Conservation (phyloP, 2,888 invertebrate species). For the Athalia cordata region DNA sequence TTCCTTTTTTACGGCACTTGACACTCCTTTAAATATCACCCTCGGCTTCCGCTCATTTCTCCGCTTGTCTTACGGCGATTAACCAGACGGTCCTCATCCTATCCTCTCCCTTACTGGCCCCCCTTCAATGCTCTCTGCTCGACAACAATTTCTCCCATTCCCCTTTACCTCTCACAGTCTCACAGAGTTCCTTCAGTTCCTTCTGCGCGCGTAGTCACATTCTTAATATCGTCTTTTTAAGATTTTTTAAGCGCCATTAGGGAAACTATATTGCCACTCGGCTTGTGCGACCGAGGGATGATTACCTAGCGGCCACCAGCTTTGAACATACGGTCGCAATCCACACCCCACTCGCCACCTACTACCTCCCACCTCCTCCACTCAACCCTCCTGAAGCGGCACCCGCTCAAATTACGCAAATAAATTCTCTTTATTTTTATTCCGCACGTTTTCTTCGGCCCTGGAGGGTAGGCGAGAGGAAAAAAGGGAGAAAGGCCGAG, state of each 20-base stretch:
- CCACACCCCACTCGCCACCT: conserved; percentile 49
- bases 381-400: conserved; percentile 32
- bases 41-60: conserved; percentile 70
- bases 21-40: conserved; percentile 45
- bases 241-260: conserved; percentile 73
- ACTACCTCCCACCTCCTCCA: too few species aligned
- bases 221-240: conserved; percentile 73
- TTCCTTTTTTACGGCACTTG: conserved; percentile 59
- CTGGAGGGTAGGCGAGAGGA: conserved; percentile 47
- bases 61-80: conserved; percentile 74
- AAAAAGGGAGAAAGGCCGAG: conserved; percentile 21
- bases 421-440: conserved; percentile 72
- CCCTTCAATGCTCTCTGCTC: conserved; percentile 28
- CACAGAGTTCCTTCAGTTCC: conserved; percentile 56
- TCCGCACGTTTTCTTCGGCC: conserved; percentile 52
- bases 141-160: conserved; percentile 47
- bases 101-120: conserved; percentile 52
- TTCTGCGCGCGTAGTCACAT: conserved; percentile 68
- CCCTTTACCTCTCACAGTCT: conserved; percentile 46
- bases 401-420: conserved; percentile 70
- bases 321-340: conserved; percentile 65
- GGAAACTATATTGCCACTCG: conserved; percentile 72
- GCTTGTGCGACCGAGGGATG: conserved; percentile 52
- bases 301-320: conserved; percentile 57
- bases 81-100: conserved; percentile 63